Conservation (phyloP, 2,888 invertebrate species). For the Pollenia angustigena region DNA sequence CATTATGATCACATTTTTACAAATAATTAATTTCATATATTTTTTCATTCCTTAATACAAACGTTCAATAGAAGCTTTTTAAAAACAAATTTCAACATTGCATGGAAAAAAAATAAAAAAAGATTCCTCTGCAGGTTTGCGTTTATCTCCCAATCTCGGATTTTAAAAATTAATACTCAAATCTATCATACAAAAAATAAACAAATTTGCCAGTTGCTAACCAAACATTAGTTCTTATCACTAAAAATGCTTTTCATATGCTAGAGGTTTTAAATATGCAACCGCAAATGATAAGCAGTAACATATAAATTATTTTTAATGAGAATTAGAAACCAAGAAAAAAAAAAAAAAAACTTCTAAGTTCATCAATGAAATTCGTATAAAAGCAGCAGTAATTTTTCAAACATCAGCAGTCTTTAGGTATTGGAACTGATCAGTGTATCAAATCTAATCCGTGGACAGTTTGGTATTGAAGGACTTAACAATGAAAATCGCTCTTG, state of each 20-base stretch:
- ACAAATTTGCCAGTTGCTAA: neutral
- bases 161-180: neutral
- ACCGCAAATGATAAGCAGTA: neutral
- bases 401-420: slow-evolving; percentile 76
- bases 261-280: neutral
- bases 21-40: no score
- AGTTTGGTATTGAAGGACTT: slow-evolving; percentile 72
- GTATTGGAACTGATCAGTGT: slow-evolving; percentile 76
- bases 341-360: neutral
- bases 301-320: no score
- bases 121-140: neutral
- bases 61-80: no score
- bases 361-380: neutral
- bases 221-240: slow-evolving; percentile 37
- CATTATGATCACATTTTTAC: no score
- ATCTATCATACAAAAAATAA: neutral
- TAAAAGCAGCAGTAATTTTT: slow-evolving; percentile 3
- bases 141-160: neutral
- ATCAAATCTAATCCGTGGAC: slow-evolving; percentile 71
- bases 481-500: slow-evolving; percentile 79
- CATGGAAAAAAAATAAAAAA: neutral
- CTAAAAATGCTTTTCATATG: slow-evolving; percentile 26
- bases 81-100: neutral
- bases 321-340: slow-evolving; percentile 39
- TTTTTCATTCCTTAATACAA: no score